phyloP scores from a whole-genome alignment of 2,113 vertebrate genomes.

The Apodemus speciosus region DNA sequence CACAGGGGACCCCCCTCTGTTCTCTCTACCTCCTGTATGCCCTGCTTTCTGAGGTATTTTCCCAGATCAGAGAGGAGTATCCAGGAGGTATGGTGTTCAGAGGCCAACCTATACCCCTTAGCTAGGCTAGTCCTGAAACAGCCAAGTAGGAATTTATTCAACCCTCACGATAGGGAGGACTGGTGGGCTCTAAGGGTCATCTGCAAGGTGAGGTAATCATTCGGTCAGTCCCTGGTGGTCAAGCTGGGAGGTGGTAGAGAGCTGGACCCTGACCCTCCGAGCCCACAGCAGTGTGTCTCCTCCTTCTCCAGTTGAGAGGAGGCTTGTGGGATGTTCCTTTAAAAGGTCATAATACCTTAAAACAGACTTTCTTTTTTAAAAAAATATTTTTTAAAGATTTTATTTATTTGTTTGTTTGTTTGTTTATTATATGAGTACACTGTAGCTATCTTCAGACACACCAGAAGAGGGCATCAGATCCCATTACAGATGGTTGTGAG shows the following conservation, averaged over 20 bases:
- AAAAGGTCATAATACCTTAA: not conserved
- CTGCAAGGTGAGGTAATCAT: not conserved
- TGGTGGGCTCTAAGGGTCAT: not conserved
- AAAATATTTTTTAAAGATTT: too few relatives aligned
- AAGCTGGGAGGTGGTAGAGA: not conserved
- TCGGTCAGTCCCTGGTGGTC: not conserved
- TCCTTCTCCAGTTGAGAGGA: not conserved
- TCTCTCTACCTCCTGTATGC: not conserved
- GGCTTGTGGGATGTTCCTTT: not conserved
- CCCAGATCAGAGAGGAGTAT: not conserved
- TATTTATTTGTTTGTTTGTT: too few relatives aligned
- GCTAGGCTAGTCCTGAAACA: not conserved
- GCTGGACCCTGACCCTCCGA: not conserved
- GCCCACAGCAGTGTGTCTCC: not conserved
- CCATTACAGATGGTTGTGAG: too few relatives aligned
- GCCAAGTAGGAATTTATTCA: not conserved
- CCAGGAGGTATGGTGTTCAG: not conserved
- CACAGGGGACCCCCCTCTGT: not conserved
- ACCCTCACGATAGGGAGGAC: not conserved
- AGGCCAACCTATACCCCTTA: not conserved
- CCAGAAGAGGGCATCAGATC: too few relatives aligned
- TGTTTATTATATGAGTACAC: too few relatives aligned
- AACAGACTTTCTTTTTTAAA: not conserved
- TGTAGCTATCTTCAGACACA: too few relatives aligned
- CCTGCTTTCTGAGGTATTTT: not conserved